Base-by-base conservation (phyloP, 2,797 vertebrate genomes). In the Takifugu rubripes region DNA sequence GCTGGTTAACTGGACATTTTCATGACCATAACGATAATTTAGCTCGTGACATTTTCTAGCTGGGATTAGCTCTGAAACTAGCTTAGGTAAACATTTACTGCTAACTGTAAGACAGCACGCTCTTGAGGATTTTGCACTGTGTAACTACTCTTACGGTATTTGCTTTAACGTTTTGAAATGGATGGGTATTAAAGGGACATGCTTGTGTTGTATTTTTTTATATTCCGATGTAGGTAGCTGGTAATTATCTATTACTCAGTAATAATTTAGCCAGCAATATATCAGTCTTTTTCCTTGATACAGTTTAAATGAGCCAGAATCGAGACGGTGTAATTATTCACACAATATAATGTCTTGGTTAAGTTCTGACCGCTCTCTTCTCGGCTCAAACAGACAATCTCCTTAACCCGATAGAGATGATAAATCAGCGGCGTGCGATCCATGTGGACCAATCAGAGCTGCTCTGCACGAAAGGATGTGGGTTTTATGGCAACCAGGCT, bases 381-480 rank as follows among this genome's bases (percentile, higher is more conserved):
- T 31, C 33, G 16, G 0, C 40, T 2, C 2, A 3, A 4, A 5
- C 2, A 33, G 43, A 17, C 59, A 63, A 65, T 59, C 25, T 57
- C 43, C 21, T 33, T 21, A 25, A 49, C 61, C 36, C 25, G 31
- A 33, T 64, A 88, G 84, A 72, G 78, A 96, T 95, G 95, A 94
- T 94, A 94, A 95, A 74, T 88, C 92, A 94, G 66, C 91, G 94
- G 59, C 84, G 95, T 52, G 95, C 94, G 52, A 95, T 99, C 88
- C 94, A 96, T 26, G 88, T 99, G 72, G 96, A 98, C 83, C 95
- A 97, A 69, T 96, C 97, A 0, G 95, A 97, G 61, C 90, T 99
- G 25, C 91, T 97, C 10, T 99, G 97, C 86, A 97, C 88, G 75
- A 98, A 95, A 83, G 95, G 96, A 88, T 98, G 96, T 54, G 95